Evolutionary conservation across 1,140 invertebrate genomes (phyloP), one percentile per base, ranked within the genome.

Genomic region (Drosophila lini): DNA sequence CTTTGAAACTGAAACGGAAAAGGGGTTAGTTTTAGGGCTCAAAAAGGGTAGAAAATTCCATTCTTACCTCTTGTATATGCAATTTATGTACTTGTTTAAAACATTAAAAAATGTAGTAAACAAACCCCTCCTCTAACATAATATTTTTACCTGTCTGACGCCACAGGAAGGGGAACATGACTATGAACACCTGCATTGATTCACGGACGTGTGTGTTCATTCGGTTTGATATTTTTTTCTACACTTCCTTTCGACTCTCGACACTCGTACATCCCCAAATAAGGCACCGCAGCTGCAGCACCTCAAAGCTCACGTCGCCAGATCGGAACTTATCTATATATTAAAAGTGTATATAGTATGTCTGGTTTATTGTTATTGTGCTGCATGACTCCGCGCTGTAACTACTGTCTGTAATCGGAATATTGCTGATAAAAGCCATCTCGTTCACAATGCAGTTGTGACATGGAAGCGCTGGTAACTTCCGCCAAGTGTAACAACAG

Each of bases 131-230:
- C 28, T 25, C 28, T 40, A 52, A 3, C 8, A 56, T 16, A 13
- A 19, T 3, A 13, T 53, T 15, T 28, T 5, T 67, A 40, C 10
- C 36, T 55, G 3, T 42, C 22, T 83, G 81, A 80, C 71, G 76
- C 71, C 80, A 69, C 32, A 70, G 45, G 45, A 64, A 63, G 25
- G 45, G 40, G 74, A 60, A 44, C 81, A 78, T 44, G 42, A 47
- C 34, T 77, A 84, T 34, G 68, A 56, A 61, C 82, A 85, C 82
- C 82, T 85, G 82, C 82, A 78, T 70, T 85, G 81, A 84, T 71
- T 74, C 65, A 44, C 60, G 45, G 44, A 64, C 25, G 44, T 64
- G 50, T 56, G 36, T 57, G 50, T 42, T 53, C 36, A 36, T 36
- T 47, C 41, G 58, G 28, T 22, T 22, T 22, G 19, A 22, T 22